Conservation (phyloP, 2,888 invertebrate genomes). For the Hemistola chrysoprasaria region DNA sequence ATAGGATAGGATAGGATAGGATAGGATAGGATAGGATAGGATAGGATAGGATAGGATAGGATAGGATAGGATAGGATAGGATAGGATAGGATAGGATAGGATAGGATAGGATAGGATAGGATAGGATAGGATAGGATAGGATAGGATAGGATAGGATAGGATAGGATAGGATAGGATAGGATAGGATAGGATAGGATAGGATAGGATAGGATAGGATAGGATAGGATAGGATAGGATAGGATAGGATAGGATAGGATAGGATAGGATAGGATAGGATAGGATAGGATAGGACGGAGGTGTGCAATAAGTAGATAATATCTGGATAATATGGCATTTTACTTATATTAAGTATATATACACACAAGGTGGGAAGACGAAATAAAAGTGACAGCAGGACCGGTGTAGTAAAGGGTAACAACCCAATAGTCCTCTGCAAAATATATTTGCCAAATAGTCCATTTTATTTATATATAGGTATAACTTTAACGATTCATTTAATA, state of each 20-base stretch:
- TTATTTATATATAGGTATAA: too few species aligned
- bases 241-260: slow-evolving; percentile 1
- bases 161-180: slow-evolving; percentile 1
- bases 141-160: slow-evolving; percentile 1
- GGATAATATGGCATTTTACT: too few species aligned
- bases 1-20: slow-evolving; percentile 1
- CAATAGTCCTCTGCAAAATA: too few species aligned
- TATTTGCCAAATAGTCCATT: too few species aligned
- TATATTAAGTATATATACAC: too few species aligned
- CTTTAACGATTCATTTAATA: too few species aligned
- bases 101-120: slow-evolving; percentile 1
- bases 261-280: slow-evolving; percentile 1
- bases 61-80: slow-evolving; percentile 1
- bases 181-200: slow-evolving; percentile 1
- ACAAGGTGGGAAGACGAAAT: too few species aligned
- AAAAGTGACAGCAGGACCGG: too few species aligned
- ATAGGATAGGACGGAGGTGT: slow-evolving; percentile 3
- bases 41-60: not conserved
- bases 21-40: not conserved
- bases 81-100: slow-evolving; percentile 1
- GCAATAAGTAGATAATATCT: too few species aligned
- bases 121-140: slow-evolving; percentile 1
- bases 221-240: slow-evolving; percentile 1
- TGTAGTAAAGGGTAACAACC: too few species aligned
- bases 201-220: slow-evolving; percentile 1